Percentiles rank a stretch among this genome's conserved stretches.
Evolutionary conservation across 2,113 vertebrate species (phyloP).

Genomic region (Spea bombifrons): DNA sequence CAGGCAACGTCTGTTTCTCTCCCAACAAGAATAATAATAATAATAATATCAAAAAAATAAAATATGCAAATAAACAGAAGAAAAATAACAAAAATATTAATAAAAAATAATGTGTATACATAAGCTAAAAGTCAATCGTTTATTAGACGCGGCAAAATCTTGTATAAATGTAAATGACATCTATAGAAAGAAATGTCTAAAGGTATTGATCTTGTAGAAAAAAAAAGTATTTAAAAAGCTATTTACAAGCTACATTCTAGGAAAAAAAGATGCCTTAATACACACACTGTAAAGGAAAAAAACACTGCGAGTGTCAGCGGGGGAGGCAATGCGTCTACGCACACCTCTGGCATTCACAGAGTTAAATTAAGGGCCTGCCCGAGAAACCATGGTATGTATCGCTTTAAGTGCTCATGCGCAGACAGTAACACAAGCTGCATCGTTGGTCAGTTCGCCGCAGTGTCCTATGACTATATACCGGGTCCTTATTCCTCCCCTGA

Average conservation of each 20-base stretch:
- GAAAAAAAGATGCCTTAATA: slow-evolving; percentile 71
- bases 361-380: slow-evolving; percentile 74
- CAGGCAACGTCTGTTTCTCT: slow-evolving; percentile 82
- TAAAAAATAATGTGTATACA: slow-evolving; percentile 52
- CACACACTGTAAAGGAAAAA: slow-evolving; percentile 64
- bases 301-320: slow-evolving; percentile 12
- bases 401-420: slow-evolving; percentile 53
- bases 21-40: slow-evolving; percentile 43
- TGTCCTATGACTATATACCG: slow-evolving; percentile 27
- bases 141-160: slow-evolving; percentile 74
- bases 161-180: slow-evolving; percentile 84
- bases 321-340: not conserved
- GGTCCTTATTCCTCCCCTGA: not conserved
- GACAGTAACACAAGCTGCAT: slow-evolving; percentile 32
- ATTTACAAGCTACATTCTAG: slow-evolving; percentile 99
- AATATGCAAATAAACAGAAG: not conserved
- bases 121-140: slow-evolving; percentile 61
- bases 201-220: slow-evolving; percentile 75
- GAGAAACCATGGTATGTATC: slow-evolving; percentile 70
- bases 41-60: not conserved
- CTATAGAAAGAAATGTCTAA: slow-evolving; percentile 71
- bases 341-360: not conserved
- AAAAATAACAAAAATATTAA: not conserved
- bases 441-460: slow-evolving; percentile 36
- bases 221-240: slow-evolving; percentile 92